Percentiles rank a stretch among this genome's conserved stretches.
These are phyloP conservation scores for Cryptocephalus primarius DNA, from an alignment of 2,888 invertebrate species.

Conservation along the genomic window DNA sequence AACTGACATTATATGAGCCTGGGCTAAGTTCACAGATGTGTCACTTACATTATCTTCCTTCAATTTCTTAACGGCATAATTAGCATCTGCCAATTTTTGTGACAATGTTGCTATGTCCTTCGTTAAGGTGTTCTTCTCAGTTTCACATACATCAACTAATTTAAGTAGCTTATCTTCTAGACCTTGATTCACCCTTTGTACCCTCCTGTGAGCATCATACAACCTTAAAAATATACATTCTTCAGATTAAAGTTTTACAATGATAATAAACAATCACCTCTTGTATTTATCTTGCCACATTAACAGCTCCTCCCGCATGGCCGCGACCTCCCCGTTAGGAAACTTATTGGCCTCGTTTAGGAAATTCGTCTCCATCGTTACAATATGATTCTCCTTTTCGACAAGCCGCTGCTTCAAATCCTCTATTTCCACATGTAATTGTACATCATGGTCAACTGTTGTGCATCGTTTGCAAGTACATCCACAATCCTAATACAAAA, in stretches of 20 bases:
- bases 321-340: slow-evolving; percentile 59
- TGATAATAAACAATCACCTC: slow-evolving; percentile 40
- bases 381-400: slow-evolving; percentile 73
- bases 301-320: slow-evolving; percentile 70
- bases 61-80: slow-evolving; percentile 70
- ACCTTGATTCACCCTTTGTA: slow-evolving; percentile 90
- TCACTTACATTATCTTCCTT: slow-evolving; percentile 74
- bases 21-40: background rate
- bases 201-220: slow-evolving; percentile 84
- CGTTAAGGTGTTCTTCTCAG: slow-evolving; percentile 76
- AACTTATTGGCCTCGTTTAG: slow-evolving; percentile 50
- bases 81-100: slow-evolving; percentile 73
- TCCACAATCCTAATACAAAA: slow-evolving; percentile 44
- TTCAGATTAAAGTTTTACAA: background rate
- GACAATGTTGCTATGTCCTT: slow-evolving; percentile 80
- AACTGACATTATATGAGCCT: no score
- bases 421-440: slow-evolving; percentile 79
- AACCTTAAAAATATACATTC: slow-evolving; percentile 47
- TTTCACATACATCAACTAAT: slow-evolving; percentile 85
- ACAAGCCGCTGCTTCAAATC: slow-evolving; percentile 70
- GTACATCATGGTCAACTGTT: slow-evolving; percentile 43
- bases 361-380: slow-evolving; percentile 78
- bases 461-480: slow-evolving; percentile 46
- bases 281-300: slow-evolving; percentile 92
- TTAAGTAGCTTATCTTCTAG: slow-evolving; percentile 88